phyloP scores from a whole-genome alignment of 2,888 invertebrate species.

The Pristionchus fissidentatus region DNA sequence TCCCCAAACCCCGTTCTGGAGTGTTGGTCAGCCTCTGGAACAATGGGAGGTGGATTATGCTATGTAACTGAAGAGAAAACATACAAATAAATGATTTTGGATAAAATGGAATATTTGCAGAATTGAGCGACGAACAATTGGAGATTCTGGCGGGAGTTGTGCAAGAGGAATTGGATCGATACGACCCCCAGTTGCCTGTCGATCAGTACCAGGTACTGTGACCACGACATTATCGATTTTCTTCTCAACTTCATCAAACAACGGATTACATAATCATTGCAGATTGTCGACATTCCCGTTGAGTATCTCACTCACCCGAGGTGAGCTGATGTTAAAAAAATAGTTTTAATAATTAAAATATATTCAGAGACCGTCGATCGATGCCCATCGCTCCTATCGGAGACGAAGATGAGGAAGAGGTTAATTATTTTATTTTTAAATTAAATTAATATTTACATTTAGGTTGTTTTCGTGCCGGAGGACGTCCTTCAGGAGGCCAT shows the following conservation, averaged over 20 bases:
- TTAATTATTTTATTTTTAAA: neutral
- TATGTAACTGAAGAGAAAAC: neutral
- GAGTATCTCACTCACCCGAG: slow-evolving; percentile 37
- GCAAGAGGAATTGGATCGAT: slow-evolving; percentile 35
- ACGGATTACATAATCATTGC: neutral
- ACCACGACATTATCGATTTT: neutral
- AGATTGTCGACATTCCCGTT: slow-evolving; percentile 45
- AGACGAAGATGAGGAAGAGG: slow-evolving; percentile 28
- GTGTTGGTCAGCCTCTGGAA: no score
- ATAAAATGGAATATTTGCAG: neutral
- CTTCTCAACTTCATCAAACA: no score
- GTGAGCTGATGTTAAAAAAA: neutral
- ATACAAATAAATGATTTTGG: neutral
- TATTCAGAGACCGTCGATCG: neutral
- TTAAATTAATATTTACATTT: neutral
- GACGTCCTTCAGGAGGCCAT: slow-evolving; percentile 40
- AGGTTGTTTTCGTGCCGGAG: slow-evolving; percentile 43
- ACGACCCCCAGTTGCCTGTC: slow-evolving; percentile 21
- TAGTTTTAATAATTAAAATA: neutral
- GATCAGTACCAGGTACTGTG: neutral
- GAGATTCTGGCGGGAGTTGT: slow-evolving; percentile 32
- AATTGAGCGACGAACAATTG: slow-evolving; percentile 38
- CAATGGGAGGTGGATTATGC: neutral
- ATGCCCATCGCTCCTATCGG: neutral
- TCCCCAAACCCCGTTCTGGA: no score